phyloP scores from a whole-genome alignment of 2,888 invertebrate species.

The Zele albiditarsus region DNA sequence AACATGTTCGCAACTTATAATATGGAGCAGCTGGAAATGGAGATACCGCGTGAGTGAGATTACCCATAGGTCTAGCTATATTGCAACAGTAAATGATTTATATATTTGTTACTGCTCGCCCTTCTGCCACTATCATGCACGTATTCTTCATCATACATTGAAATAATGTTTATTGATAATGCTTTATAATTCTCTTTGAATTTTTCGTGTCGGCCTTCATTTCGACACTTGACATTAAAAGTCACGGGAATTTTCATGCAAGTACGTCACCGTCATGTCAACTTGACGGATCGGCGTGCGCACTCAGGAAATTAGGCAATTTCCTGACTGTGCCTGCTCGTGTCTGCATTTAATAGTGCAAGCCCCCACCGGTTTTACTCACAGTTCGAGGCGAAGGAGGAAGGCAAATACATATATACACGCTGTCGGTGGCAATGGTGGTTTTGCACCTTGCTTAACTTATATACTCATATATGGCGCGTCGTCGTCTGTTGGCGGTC shows the following conservation, averaged over 20 bases:
- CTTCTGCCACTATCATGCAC: no score
- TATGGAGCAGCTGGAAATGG: no score
- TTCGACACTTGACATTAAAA: constrained; percentile 73
- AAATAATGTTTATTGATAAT: no score
- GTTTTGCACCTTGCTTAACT: constrained; percentile 1
- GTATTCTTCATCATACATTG: no score
- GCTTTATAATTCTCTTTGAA: not conserved
- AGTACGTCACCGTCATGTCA: constrained; percentile 71
- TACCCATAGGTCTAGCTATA: no score
- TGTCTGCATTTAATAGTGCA: constrained; percentile 71
- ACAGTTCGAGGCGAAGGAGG: constrained; percentile 53
- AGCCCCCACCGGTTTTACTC: constrained; percentile 55
- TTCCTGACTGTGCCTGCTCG: constrained; percentile 71
- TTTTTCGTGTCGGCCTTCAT: constrained; percentile 54
- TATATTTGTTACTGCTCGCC: no score
- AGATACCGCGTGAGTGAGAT: no score
- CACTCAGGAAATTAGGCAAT: constrained; percentile 74
- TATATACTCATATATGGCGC: not conserved
- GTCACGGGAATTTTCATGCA: constrained; percentile 68
- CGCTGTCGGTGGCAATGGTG: constrained; percentile 5
- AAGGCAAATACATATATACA: constrained; percentile 48
- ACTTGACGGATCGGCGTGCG: constrained; percentile 72
- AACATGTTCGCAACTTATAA: no score
- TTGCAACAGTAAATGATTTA: no score
- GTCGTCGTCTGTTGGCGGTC: constrained; percentile 5